phyloP scores from a whole-genome alignment of 2,888 invertebrate genomes.

The Junonia oenone region DNA sequence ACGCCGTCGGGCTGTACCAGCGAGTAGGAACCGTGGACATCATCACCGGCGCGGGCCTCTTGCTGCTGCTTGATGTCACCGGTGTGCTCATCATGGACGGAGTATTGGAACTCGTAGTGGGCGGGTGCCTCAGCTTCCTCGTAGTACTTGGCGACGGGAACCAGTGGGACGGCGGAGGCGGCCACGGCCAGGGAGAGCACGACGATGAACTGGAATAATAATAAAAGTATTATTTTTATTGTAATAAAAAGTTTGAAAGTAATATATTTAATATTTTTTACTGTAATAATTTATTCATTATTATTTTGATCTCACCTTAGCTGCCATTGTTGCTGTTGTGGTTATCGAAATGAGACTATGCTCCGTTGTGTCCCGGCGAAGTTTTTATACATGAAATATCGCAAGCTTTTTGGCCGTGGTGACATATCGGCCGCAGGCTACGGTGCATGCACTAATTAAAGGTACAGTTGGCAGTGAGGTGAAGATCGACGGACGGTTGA shows the following conservation, averaged over 20 bases:
- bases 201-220: slow-evolving; percentile 33
- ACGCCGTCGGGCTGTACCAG: slow-evolving; percentile 70
- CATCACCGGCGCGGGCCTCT: no score
- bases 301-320: slow-evolving; percentile 43
- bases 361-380: slow-evolving; percentile 37
- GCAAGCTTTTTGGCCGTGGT: slow-evolving; percentile 36
- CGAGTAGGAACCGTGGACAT: slow-evolving; percentile 69
- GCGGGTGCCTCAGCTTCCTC: slow-evolving; percentile 58
- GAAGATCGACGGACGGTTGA: slow-evolving; percentile 38
- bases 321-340: slow-evolving; percentile 59
- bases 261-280: neutral
- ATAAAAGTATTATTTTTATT: no score
- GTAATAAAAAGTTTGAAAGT: no score
- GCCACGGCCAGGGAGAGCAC: slow-evolving; percentile 49
- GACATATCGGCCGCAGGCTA: slow-evolving; percentile 33
- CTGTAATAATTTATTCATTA: neutral
- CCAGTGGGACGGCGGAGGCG: no score
- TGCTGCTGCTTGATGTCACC: slow-evolving; percentile 72
- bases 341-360: slow-evolving; percentile 50
- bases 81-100: slow-evolving; percentile 63
- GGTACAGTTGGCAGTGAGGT: slow-evolving; percentile 39
- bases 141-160: slow-evolving; percentile 50
- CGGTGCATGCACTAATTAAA: slow-evolving; percentile 38
- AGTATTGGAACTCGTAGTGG: no score
- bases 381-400: slow-evolving; percentile 54